phyloP scores from a whole-genome alignment of 2,797 vertebrate species.

The Eulemur coronatus region DNA sequence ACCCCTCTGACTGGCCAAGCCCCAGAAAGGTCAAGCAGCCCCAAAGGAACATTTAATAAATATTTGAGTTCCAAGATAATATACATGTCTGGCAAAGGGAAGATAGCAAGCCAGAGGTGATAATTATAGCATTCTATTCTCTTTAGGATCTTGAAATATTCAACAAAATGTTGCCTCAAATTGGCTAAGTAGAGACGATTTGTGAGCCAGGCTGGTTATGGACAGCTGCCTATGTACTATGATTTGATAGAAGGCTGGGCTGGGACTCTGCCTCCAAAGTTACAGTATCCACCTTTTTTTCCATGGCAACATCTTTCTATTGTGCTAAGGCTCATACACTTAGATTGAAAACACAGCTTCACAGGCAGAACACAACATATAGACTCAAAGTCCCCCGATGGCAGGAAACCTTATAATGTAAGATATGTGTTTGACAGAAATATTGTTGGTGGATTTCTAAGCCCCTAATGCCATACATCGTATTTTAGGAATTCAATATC shows the following conservation, averaged over 20 bases:
- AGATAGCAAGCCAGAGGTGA: neutral
- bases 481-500: constrained; percentile 26
- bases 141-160: neutral
- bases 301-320: neutral
- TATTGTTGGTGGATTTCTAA: constrained; percentile 32
- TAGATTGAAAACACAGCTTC: constrained; percentile 18
- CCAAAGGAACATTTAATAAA: neutral
- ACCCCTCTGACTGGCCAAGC: neutral
- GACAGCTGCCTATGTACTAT: neutral
- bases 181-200: neutral
- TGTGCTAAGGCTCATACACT: neutral
- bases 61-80: neutral
- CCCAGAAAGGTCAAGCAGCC: neutral
- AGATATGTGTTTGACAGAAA: neutral
- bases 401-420: neutral
- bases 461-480: neutral
- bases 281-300: neutral
- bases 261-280: neutral
- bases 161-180: neutral
- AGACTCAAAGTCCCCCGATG: neutral
- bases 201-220: neutral
- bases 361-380: neutral
- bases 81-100: neutral
- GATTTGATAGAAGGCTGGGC: neutral
- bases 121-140: neutral